Base-by-base conservation (phyloP, 2,797 vertebrate genomes). In the Fundulus diaphanus region DNA sequence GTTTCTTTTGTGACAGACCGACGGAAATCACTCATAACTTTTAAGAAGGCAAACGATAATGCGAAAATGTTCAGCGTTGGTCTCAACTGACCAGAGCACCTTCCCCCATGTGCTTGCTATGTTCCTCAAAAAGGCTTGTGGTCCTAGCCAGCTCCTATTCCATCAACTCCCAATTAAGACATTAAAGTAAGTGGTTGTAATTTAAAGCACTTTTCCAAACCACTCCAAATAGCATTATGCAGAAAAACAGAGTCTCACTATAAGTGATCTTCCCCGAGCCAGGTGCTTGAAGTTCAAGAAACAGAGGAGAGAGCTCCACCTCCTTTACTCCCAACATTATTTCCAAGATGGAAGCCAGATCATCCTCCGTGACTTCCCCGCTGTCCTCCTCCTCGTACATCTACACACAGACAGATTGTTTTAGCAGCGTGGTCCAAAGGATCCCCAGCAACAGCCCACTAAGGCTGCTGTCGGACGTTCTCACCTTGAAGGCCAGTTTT, bases 311-410 rank as follows among this genome's bases (percentile, higher is more conserved):
- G 42, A 98, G 95, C 7, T 94, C 70, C 48, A 97, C 90, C 9
- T 97, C 94, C 9, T 94, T 92, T 77, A 98, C 95, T 24, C 98
- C 98, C 74, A 98, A 81, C 75, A 96, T 96, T 0, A 96, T 94
- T 92, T 96, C 97, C 83, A 99, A 91, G 88, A 98, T 96, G 83
- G 87, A 65, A 9, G 92, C 90, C 71, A 99, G 92, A 68, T 96
- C 92, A 0, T 94, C 88, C 89, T 96, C 93, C 0, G 68, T 81
- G 65, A 99, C 83, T 9, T 94, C 88, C n/a, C 95, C 90, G 0
- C 82, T 89, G 74, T 95, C 94, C 63, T 92, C 91, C 2, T 89
- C 93, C 81, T 95, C 96, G 29, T 96, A 99, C 94, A 99, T 96
- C 98, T 99, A 78, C 9, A 29, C 12, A 2, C 0, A 11, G 15